Percentiles rank a stretch among this genome's conserved stretches.
phyloP scores from a whole-genome alignment of 1,140 invertebrate species.

The Leptinotarsa undecemlineata region DNA sequence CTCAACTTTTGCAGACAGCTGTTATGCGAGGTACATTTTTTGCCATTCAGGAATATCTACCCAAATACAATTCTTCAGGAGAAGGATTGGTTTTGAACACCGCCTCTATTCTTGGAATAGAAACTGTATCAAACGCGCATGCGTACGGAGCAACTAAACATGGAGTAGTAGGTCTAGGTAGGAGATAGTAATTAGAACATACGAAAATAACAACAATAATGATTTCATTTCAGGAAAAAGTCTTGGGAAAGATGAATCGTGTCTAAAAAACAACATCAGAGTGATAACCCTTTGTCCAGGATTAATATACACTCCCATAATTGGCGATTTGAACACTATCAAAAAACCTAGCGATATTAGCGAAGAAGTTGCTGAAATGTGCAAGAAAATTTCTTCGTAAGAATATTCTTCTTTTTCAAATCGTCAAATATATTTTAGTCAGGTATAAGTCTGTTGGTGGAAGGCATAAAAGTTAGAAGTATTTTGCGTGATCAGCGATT shows the following conservation, averaged over 20 bases:
- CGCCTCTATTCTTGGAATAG: slow-evolving; percentile 6
- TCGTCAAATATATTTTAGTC: too few species aligned
- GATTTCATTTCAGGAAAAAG: background rate
- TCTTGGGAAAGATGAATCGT: slow-evolving; percentile 2
- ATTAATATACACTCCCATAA: background rate
- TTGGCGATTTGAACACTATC: background rate
- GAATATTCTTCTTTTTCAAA: background rate
- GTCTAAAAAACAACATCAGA: background rate
- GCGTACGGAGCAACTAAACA: slow-evolving; percentile 8
- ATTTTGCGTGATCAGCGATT: too few species aligned
- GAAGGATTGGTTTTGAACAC: slow-evolving; percentile 13
- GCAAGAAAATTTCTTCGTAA: background rate
- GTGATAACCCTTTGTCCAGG: background rate
- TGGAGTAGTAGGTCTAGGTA: slow-evolving; percentile 18
- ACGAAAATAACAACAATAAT: too few species aligned
- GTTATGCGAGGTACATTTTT: slow-evolving; percentile 9
- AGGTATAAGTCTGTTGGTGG: too few species aligned
- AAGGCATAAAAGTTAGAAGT: too few species aligned
- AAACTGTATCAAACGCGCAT: background rate
- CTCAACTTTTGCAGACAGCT: slow-evolving; percentile 3
- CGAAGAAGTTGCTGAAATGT: background rate
- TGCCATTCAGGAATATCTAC: slow-evolving; percentile 2
- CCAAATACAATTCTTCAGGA: slow-evolving; percentile 10
- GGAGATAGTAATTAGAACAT: background rate
- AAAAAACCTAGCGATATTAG: background rate